Evolutionary conservation across 2,113 vertebrate genomes (phyloP).

Genomic region (Myrmophylax atrothorax): DNA sequence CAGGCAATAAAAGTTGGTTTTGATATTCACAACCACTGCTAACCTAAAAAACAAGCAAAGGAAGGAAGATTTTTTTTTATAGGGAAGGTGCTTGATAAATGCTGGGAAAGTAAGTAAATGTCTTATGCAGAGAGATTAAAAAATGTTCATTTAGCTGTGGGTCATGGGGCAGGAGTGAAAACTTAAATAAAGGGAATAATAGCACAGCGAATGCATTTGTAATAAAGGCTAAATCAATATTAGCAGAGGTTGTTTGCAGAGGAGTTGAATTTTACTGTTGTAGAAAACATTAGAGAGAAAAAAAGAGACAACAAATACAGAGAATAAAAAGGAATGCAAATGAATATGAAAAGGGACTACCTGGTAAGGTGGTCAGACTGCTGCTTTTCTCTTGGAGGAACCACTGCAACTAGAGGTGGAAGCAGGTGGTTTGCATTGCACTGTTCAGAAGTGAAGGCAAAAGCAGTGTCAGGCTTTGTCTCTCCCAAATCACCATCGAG

Average conservation of each 20-base stretch:
- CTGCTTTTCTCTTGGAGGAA: background rate
- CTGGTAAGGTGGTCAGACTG: background rate
- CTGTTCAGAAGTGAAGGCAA: background rate
- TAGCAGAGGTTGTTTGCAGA: background rate
- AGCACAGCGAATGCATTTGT: background rate
- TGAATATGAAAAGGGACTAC: background rate
- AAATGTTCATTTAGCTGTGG: background rate
- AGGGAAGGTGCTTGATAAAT: background rate
- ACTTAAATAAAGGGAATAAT: background rate
- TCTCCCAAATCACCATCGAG: background rate
- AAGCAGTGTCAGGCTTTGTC: accelerated
- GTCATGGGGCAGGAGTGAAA: background rate
- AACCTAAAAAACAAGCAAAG: background rate
- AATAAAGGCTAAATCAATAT: background rate
- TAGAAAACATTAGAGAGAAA: background rate
- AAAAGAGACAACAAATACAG: background rate
- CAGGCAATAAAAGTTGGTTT: accelerated
- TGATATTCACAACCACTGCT: background rate
- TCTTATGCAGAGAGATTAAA: background rate
- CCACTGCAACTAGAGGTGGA: accelerated
- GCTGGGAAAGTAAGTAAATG: background rate
- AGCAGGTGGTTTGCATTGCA: background rate
- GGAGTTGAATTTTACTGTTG: background rate
- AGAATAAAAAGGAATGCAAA: background rate
- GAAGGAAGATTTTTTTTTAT: background rate